Evolutionary conservation across 2,797 vertebrate genomes (phyloP).

Genomic region (Atherinosoma microstoma): DNA sequence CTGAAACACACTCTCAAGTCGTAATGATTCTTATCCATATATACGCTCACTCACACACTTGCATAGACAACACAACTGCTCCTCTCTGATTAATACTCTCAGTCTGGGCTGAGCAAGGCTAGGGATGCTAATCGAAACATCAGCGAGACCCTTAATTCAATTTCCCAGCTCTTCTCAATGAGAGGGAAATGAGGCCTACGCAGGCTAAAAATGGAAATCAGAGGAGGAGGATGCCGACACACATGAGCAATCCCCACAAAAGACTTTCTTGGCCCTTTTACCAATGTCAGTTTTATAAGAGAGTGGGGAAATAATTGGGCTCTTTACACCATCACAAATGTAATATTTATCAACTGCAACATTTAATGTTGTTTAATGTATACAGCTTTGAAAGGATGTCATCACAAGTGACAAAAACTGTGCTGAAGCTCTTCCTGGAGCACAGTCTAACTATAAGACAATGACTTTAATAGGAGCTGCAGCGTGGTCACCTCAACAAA

Average conservation of each 20-base stretch:
- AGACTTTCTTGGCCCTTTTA: slow-evolving; percentile 61
- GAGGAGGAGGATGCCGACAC: slow-evolving; percentile 62
- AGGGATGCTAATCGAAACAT: slow-evolving; percentile 79
- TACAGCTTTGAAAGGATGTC: slow-evolving; percentile 29
- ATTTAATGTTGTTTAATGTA: slow-evolving; percentile 30
- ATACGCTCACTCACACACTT: slow-evolving; percentile 12
- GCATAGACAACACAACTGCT: slow-evolving; percentile 29
- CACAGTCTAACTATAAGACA: slow-evolving; percentile 20
- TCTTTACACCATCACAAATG: slow-evolving; percentile 11
- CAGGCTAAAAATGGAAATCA: slow-evolving; percentile 78
- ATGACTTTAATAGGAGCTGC: slow-evolving; percentile 27
- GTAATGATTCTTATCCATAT: slow-evolving; percentile 36
- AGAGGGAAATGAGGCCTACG: slow-evolving; percentile 73
- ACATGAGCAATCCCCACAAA: slow-evolving; percentile 69
- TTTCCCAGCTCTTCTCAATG: slow-evolving; percentile 77
- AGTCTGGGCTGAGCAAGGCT: slow-evolving; percentile 67
- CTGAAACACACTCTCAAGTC: slow-evolving; percentile 43
- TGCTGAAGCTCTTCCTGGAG: slow-evolving; percentile 12
- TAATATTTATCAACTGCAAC: slow-evolving; percentile 28
- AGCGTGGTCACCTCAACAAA: neutral
- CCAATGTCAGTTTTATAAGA: slow-evolving; percentile 42
- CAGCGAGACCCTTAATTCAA: slow-evolving; percentile 81
- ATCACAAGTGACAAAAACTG: neutral
- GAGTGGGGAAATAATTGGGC: slow-evolving; percentile 36
- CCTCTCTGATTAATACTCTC: slow-evolving; percentile 74